These are phyloP conservation scores for Gortyna flavago DNA, from an alignment of 2,888 invertebrate genomes.

Conservation along the genomic window DNA sequence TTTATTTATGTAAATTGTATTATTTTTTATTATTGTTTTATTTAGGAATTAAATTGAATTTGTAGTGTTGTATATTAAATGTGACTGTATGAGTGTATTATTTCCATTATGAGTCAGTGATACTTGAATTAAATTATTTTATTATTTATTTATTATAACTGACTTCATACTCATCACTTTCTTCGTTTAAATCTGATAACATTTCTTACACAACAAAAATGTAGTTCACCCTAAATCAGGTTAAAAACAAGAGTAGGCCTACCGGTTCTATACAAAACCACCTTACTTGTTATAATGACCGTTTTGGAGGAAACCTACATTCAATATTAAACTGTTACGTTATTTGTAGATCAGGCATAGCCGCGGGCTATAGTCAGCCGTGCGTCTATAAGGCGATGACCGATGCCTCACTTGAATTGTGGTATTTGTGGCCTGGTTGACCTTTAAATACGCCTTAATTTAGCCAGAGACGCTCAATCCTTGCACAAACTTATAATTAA, in stretches of 20 bases:
- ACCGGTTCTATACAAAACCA: slow-evolving; percentile 40
- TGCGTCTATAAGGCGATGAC: slow-evolving; percentile 46
- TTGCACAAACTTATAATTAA: slow-evolving; percentile 37
- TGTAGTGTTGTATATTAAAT: no score
- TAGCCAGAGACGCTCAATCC: slow-evolving; percentile 16
- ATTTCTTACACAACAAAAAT: slow-evolving; percentile 36
- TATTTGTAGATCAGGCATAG: slow-evolving; percentile 17
- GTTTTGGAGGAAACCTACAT: slow-evolving; percentile 51
- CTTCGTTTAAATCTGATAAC: slow-evolving; percentile 3
- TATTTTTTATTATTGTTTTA: no score
- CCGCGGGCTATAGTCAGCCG: slow-evolving; percentile 24
- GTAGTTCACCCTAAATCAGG: slow-evolving; percentile 39
- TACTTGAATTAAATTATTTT: no score
- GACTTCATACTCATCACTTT: neutral
- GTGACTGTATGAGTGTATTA: no score
- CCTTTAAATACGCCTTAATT: slow-evolving; percentile 42
- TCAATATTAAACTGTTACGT: slow-evolving; percentile 38
- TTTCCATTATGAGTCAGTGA: no score
- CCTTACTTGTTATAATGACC: slow-evolving; percentile 29
- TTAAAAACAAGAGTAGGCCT: slow-evolving; percentile 35
- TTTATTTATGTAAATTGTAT: no score
- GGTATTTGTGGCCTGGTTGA: slow-evolving; percentile 30
- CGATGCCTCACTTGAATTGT: slow-evolving; percentile 20
- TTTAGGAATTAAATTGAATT: no score
- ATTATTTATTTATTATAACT: no score